These are phyloP conservation scores for Smittia sp. DNA, from an alignment of 2,888 invertebrate genomes.

Conservation along the genomic window DNA sequence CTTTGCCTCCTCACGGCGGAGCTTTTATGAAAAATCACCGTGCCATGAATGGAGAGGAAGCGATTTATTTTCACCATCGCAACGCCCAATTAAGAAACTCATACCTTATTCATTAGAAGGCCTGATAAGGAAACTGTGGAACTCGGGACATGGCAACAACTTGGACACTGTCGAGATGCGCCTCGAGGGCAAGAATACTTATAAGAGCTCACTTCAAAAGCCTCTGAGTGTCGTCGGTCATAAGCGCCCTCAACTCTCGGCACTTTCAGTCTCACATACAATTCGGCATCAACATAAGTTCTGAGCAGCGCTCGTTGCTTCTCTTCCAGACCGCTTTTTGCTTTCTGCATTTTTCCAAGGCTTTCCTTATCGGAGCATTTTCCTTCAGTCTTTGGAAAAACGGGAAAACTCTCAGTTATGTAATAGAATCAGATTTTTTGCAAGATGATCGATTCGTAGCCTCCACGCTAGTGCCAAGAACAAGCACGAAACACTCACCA, in stretches of 20 bases:
- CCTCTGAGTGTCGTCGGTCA: neutral
- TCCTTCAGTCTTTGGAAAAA: constrained; percentile 8
- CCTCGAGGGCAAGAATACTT: too few relatives aligned
- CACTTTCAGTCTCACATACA: neutral
- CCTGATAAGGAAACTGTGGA: too few relatives aligned
- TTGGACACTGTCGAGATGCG: too few relatives aligned
- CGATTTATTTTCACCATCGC: neutral
- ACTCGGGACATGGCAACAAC: too few relatives aligned
- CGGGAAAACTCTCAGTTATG: constrained; percentile 19
- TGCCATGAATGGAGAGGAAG: neutral
- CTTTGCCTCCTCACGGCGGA: too few relatives aligned
- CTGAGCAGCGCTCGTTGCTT: neutral
- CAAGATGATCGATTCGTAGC: neutral
- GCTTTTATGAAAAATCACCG: neutral
- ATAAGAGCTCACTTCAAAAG: too few relatives aligned
- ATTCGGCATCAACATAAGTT: neutral
- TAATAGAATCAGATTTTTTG: neutral
- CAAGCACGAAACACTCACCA: constrained; percentile 25
- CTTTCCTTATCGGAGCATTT: neutral
- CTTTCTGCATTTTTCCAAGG: constrained; percentile 11
- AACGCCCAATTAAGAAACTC: too few relatives aligned
- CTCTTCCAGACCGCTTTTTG: neutral
- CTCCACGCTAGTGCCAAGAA: neutral
- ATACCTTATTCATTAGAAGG: too few relatives aligned
- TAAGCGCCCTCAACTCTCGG: neutral